Evolutionary conservation across 2,888 invertebrate genomes (phyloP).

Genomic region (Acrobasis repandana): DNA sequence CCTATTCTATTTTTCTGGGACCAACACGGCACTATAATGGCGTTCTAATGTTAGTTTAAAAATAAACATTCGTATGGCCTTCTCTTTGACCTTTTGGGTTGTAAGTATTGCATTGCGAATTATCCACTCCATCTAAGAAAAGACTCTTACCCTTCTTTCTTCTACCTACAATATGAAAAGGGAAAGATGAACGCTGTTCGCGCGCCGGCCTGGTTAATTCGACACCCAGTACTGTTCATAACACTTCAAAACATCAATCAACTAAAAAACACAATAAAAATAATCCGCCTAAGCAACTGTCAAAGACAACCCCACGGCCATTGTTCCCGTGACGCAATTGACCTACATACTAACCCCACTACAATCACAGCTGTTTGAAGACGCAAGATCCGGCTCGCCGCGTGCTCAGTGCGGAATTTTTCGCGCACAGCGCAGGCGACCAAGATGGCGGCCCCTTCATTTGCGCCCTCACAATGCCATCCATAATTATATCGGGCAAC

Average conservation of each 20-base stretch:
- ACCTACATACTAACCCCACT: conserved; percentile 9
- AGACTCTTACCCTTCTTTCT: no score
- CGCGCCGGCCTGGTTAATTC: no score
- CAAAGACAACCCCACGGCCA: conserved; percentile 9
- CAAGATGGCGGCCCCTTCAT: conserved; percentile 46
- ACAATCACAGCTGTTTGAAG: conserved; percentile 40
- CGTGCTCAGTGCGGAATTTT: conserved; percentile 57
- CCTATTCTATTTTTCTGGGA: no score
- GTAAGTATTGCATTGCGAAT: no score
- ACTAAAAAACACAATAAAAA: background rate
- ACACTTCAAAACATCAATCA: background rate
- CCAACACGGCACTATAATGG: no score
- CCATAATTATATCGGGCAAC: conserved; percentile 50
- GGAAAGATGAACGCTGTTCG: no score
- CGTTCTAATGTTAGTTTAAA: no score
- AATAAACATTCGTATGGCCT: no score
- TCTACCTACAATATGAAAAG: no score
- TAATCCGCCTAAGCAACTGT: conserved; percentile 6
- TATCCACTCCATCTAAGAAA: no score
- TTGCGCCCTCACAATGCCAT: conserved; percentile 59
- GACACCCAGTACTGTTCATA: no score
- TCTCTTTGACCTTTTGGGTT: no score
- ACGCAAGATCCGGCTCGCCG: conserved; percentile 48
- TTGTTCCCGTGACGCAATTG: conserved; percentile 15
- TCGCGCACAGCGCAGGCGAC: conserved; percentile 52